Conservation (phyloP, 2,797 vertebrate genomes). For the Sebastes hubbsi region DNA sequence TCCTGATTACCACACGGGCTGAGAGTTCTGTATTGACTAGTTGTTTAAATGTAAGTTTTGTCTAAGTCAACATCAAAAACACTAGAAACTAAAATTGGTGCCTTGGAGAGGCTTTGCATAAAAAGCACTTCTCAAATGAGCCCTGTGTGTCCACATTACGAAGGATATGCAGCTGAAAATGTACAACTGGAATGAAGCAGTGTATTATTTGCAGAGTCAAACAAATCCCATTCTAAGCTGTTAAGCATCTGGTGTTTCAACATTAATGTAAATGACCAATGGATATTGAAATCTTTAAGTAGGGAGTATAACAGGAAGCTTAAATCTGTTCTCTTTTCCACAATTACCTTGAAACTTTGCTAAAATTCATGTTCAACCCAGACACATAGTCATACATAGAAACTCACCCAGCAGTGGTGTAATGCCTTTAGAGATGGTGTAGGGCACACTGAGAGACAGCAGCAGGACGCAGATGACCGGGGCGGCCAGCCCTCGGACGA, state of each 20-base stretch:
- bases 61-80: slow-evolving; percentile 28
- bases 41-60: slow-evolving; percentile 23
- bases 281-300: too few species aligned
- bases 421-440: slow-evolving; percentile 89
- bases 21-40: slow-evolving; percentile 4
- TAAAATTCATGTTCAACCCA: not conserved
- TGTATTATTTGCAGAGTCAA: not conserved
- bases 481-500: slow-evolving; percentile 90
- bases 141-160: slow-evolving; percentile 3
- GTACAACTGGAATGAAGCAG: not conserved
- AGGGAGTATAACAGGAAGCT: too few species aligned
- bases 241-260: too few species aligned
- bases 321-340: too few species aligned
- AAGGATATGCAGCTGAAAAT: not conserved
- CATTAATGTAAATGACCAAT: too few species aligned
- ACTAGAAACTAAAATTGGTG: not conserved
- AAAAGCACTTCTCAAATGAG: slow-evolving; percentile 11
- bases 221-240: too few species aligned
- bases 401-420: slow-evolving; percentile 87
- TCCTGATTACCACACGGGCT: not conserved
- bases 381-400: not conserved
- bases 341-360: too few species aligned
- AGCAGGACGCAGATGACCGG: slow-evolving; percentile 93
- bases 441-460: slow-evolving; percentile 92
- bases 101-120: slow-evolving; percentile 25